These are phyloP conservation scores for Agraylea sexmaculata DNA, from an alignment of 1,140 invertebrate genomes.

Conservation along the genomic window DNA sequence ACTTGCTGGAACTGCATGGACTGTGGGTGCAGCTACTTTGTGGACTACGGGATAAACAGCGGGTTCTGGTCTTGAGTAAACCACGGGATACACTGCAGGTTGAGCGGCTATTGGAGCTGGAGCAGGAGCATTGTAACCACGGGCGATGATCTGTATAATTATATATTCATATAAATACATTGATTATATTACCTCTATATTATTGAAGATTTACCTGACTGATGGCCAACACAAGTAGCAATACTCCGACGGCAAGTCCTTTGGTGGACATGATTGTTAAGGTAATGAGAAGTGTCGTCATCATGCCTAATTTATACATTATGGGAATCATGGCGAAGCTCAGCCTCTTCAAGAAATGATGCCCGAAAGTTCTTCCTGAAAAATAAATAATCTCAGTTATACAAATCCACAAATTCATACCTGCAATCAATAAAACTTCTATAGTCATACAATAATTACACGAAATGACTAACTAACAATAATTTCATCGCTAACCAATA, in stretches of 20 bases:
- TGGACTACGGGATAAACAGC: constrained; percentile 10
- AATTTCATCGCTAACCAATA: too few relatives aligned
- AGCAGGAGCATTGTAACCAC: constrained; percentile 28
- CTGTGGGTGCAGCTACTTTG: constrained; percentile 5
- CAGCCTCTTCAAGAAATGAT: constrained; percentile 45
- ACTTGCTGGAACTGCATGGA: constrained; percentile 10
- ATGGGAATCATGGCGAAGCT: constrained; percentile 46
- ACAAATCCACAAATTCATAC: too few relatives aligned
- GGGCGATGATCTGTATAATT: constrained; percentile 30
- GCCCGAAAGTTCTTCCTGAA: constrained; percentile 44
- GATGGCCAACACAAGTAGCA: constrained; percentile 34
- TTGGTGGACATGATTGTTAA: constrained; percentile 50
- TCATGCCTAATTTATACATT: constrained; percentile 48
- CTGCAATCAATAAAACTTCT: too few relatives aligned
- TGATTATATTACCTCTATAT: not conserved
- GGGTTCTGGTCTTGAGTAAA: constrained; percentile 2
- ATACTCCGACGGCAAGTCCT: constrained; percentile 45
- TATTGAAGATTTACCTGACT: constrained; percentile 30
- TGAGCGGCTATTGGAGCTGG: constrained; percentile 20
- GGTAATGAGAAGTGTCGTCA: constrained; percentile 44
- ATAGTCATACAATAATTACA: too few relatives aligned
- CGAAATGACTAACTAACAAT: too few relatives aligned
- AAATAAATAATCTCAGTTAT: too few relatives aligned
- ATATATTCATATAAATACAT: constrained; percentile 7
- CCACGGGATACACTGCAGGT: constrained; percentile 12